phyloP scores from a whole-genome alignment of 2,113 vertebrate genomes.

The Amblyopsis rosae region DNA sequence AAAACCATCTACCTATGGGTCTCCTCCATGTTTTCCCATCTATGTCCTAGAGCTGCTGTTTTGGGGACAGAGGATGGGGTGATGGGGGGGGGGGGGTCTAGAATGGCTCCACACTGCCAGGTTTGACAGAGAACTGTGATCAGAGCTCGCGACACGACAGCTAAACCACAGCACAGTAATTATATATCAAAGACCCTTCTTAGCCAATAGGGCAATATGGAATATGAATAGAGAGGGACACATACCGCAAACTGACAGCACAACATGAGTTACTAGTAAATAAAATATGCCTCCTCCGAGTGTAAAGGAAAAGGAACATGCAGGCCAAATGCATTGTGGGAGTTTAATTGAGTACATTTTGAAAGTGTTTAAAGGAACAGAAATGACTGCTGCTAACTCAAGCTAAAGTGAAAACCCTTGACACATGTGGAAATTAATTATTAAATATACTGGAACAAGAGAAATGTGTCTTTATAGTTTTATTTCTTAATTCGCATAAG shows the following conservation, averaged over 20 bases:
- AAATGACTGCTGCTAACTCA: too few relatives aligned
- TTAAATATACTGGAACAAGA: too few relatives aligned
- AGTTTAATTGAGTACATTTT: too few relatives aligned
- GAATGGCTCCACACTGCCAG: constrained; percentile 25
- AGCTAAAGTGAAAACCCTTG: too few relatives aligned
- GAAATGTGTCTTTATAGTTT: too few relatives aligned
- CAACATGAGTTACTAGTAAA: constrained; percentile 44
- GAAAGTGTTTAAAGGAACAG: too few relatives aligned
- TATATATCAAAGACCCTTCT: constrained; percentile 71
- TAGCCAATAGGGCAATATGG: constrained; percentile 53
- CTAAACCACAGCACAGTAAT: constrained; percentile 68
- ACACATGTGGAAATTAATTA: too few relatives aligned
- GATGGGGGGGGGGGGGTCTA: constrained; percentile 41
- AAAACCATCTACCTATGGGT: not conserved
- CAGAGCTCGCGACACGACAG: constrained; percentile 64
- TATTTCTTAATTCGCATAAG: too few relatives aligned
- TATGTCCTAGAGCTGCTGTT: constrained; percentile 14
- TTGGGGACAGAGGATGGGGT: too few relatives aligned
- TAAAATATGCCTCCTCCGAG: constrained; percentile 15
- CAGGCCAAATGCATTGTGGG: too few relatives aligned
- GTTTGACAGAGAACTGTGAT: constrained; percentile 50
- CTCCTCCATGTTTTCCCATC: constrained; percentile 2
- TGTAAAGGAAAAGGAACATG: too few relatives aligned
- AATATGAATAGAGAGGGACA: constrained; percentile 54
- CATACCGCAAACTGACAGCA: constrained; percentile 49